Base-by-base conservation (phyloP, 2,888 invertebrate genomes). In the Copidosoma aretas region DNA sequence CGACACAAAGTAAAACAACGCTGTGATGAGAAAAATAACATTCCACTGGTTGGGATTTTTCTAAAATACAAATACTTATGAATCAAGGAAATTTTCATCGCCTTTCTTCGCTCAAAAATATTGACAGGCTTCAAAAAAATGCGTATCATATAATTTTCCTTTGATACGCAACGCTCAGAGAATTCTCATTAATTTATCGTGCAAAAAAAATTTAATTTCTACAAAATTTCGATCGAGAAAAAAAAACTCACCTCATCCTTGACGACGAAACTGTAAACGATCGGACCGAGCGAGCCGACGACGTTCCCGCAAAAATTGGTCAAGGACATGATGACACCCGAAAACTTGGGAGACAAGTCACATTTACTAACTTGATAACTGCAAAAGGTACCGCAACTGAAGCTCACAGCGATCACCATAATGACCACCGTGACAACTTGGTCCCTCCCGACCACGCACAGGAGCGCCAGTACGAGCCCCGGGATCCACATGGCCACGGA, bases 11-110 rank as follows among this genome's bases (percentile, higher is more conserved):
- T 89, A 89, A 75, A 90, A 85, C 0, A 82, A 85, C 0, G 88
- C 86, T 0, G 90, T 87, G n/a, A 89, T 84, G 78, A 88, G 88
- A 82, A 91, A 91, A 22, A 90, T 88, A 46, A 86, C 87, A 52
- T 87, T 81, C 91, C 91, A 91, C 71, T 88, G 87, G 0, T 80
- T 75, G 0, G 86, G 84, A 51, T 85, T 84, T 1, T 83, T 81
- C 89, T 90, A 83, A 0, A 46, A 46, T 15, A 24, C 43, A 46
- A 61, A n/a, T 46, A 15, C 3, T 17, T 12, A 12, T 12, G 43
- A 46, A 41, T 10, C 8, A 41, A 8, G 41, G 14, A 10, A 8
- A 41, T 14, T 41, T 41, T 41, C 41, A 41, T n/a, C 41, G 41
- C 41, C 41, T 41, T 41, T 41, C 41, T 14, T 17, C 4, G 32